Base-by-base conservation (phyloP, 1,140 invertebrate genomes). In the Drosophila tsacasi region DNA sequence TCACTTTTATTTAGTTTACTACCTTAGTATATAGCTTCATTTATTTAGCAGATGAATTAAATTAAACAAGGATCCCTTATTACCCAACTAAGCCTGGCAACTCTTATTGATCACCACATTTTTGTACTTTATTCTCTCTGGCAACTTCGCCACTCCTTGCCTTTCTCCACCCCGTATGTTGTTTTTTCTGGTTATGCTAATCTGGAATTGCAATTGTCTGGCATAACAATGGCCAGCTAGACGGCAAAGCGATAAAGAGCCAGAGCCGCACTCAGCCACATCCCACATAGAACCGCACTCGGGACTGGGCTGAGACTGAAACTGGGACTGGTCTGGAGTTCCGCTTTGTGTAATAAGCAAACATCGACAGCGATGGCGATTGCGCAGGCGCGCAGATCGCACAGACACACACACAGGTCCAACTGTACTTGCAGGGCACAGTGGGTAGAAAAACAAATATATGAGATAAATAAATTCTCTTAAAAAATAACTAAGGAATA, bases 301-400 rank as follows among this genome's bases (percentile, higher is more conserved):
- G 39, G 59, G 61, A 60, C 69, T 68, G 64, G 46, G 23, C 44
- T 46, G 35, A 49, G 13, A 46, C 44, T 46, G 35, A 50, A 30
- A n/a, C 49, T 50, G 37, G 69, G 71, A 59, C 46, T 61, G 69
- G 67, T 59, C 64, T 77, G 64, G 75, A 89, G 84, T 89, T 89
- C 84, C 84, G 84, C 84, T 90, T 90, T 90, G 55, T 81, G 85
- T 81, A 76, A 85, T 67, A 90, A 78, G 66, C 67, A 61, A 71
- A 63, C 60, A 68, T 77, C 64, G 75, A 71, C 68, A 52, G 52
- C 52, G 19, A 65, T 62, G 40, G 77, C 60, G 50, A 79, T 79
- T 79, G 62, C 64, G 73, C 73, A 78, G 75, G 54, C 64, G 73
- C 50, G 19, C 61, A 40, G 40, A 23, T 71, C 72, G 40, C 68